Conservation (phyloP, 2,113 vertebrate species). For the Scolopax mira region DNA sequence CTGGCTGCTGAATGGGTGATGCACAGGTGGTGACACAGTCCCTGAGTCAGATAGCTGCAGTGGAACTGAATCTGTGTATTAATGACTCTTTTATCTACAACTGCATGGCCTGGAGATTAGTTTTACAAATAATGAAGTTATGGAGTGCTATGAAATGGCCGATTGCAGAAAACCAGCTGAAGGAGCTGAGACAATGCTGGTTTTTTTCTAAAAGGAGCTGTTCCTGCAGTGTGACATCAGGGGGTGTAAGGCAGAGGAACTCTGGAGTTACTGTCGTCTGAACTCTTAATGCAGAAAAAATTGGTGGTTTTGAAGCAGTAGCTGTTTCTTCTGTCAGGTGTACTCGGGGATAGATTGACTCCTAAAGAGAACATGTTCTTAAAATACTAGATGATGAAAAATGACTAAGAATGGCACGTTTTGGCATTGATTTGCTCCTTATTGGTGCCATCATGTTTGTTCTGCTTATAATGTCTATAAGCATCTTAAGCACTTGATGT, state of each 20-base stretch:
- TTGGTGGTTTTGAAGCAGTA: neutral
- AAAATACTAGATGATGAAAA: neutral
- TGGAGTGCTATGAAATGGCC: neutral
- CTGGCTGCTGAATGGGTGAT: constrained; percentile 52
- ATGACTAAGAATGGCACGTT: neutral
- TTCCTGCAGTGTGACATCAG: neutral
- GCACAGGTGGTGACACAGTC: constrained; percentile 32
- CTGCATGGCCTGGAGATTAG: neutral
- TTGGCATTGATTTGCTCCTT: neutral
- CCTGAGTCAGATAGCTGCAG: neutral
- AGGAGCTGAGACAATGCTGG: neutral
- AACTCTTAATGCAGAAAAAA: neutral
- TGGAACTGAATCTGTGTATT: neutral
- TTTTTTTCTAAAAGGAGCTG: neutral
- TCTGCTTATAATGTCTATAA: neutral
- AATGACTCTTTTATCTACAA: neutral
- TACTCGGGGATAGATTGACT: neutral
- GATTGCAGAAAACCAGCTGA: neutral
- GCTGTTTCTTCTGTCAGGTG: neutral
- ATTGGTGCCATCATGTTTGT: neutral
- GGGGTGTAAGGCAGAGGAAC: neutral
- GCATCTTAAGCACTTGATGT: rapidly evolving
- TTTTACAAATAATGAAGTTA: neutral
- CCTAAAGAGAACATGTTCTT: neutral
- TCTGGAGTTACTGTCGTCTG: neutral